A percentile compares a stretch with the other conserved stretches of the same genome.
These are phyloP conservation scores for Sterna hirundo DNA, from an alignment of 2,113 vertebrate species.

Conservation along the genomic window DNA sequence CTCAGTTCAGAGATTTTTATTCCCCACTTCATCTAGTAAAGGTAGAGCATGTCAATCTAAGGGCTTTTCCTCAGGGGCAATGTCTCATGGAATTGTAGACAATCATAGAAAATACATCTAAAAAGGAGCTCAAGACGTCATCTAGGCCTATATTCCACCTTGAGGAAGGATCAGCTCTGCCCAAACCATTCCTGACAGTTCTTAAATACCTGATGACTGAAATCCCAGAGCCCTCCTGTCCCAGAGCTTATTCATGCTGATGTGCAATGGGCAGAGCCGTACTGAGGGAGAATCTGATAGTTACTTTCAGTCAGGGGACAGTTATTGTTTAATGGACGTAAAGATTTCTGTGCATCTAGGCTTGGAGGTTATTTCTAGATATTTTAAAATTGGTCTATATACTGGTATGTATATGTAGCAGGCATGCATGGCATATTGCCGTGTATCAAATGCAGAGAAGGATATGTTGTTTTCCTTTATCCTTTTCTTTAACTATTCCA, in stretches of 20 bases:
- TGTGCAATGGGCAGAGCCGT: background rate
- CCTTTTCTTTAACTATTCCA: background rate
- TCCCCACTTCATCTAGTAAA: background rate
- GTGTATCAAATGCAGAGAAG: background rate
- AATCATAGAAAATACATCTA: background rate
- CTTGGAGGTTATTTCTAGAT: background rate
- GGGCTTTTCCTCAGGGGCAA: background rate
- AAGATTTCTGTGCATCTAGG: background rate
- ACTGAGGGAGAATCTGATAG: background rate
- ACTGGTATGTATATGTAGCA: background rate
- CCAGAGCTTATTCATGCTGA: background rate
- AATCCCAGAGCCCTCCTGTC: background rate
- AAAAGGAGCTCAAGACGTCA: background rate
- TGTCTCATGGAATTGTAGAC: background rate
- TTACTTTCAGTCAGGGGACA: background rate
- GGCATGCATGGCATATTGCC: background rate
- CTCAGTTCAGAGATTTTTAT: background rate
- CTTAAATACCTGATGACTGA: background rate
- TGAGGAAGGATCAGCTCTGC: background rate
- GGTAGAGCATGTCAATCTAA: background rate
- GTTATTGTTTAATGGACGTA: background rate
- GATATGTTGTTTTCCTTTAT: background rate
- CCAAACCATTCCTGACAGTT: background rate
- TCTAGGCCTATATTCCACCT: background rate
- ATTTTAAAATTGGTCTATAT: background rate